Percentiles rank a stretch among this genome's conserved stretches.
phyloP scores from a whole-genome alignment of 2,888 invertebrate genomes.

The Tenthredo mesomela region DNA sequence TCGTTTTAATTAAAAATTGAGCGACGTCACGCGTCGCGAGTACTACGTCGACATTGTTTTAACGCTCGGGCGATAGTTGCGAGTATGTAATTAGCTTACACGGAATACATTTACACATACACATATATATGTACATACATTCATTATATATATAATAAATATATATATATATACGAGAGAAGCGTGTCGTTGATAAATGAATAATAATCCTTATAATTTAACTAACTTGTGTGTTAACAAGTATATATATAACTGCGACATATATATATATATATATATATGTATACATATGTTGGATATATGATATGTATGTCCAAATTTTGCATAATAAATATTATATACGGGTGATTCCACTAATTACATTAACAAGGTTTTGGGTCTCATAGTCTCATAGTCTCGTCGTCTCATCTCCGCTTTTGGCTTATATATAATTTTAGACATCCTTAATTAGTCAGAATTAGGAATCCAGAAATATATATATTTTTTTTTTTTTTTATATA shows the following conservation, averaged over 20 bases:
- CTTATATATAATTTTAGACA: too few species aligned
- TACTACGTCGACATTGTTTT: not conserved
- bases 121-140: too few species aligned
- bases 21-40: too few species aligned
- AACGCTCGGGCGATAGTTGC: conserved; percentile 15
- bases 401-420: too few species aligned
- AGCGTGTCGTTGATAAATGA: conserved; percentile 43
- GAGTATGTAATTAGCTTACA: conserved; percentile 31
- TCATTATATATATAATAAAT: too few species aligned
- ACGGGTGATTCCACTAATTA: not conserved
- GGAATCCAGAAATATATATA: too few species aligned
- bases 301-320: not conserved
- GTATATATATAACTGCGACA: not conserved
- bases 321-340: not conserved
- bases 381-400: too few species aligned
- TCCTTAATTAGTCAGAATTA: too few species aligned
- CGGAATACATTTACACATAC: too few species aligned
- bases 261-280: not conserved
- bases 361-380: not conserved
- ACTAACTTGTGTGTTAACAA: conserved; percentile 19
- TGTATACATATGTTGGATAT: too few species aligned
- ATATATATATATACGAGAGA: not conserved
- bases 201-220: conserved; percentile 16
- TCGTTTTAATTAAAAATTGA: too few species aligned
- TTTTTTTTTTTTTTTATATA: too few species aligned